Evolutionary conservation across 1,140 invertebrate genomes (phyloP), one percentile per base, ranked within the genome.

Genomic region (Achroia grisella): DNA sequence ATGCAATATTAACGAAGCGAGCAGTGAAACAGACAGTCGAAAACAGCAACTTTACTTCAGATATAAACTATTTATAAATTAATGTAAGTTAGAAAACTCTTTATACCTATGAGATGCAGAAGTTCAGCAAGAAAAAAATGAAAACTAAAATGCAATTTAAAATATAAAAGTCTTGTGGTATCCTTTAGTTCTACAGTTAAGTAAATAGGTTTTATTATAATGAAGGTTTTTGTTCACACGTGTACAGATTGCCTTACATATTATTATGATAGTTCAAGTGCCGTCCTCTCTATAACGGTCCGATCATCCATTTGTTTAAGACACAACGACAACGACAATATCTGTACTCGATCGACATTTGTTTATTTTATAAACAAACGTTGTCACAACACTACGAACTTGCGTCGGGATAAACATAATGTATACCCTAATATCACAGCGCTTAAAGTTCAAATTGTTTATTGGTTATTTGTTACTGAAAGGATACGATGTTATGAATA

Each of bases 341-440:
- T 71, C 68, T 71, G 63, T 73, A 64, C 66, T 66, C 46, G 56
- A 74, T 74, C 61, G 55, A 59, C 65, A 67, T 57, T 74, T 74
- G 71, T 74, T 74, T 71, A 74, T 67, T 67, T 63, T 71, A 62
- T 56, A 64, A 71, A 71, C 71, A 23, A 71, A 47, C 49, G 40
- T 50, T 55, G 56, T 60, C 58, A 62, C 17, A 23, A 23, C 17
- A 23, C 17, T 52, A 51, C 47, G 11, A 40, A 36, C 14, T 42
- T 37, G 36, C 47, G 31, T n/a, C 9, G 39, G 40, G 9, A 48
- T 48, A 40, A 9, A n/a, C 8, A 17, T 40, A 11, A 49, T 32
- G 52, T 23, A 13, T 45, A 36, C 30, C 40, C 49, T 65, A 23
- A 48, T 23, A 1, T 1, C 17, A 1, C 14, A 9, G 8, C 3